phyloP scores from a whole-genome alignment of 2,888 invertebrate species.

The Conistra vaccinii region DNA sequence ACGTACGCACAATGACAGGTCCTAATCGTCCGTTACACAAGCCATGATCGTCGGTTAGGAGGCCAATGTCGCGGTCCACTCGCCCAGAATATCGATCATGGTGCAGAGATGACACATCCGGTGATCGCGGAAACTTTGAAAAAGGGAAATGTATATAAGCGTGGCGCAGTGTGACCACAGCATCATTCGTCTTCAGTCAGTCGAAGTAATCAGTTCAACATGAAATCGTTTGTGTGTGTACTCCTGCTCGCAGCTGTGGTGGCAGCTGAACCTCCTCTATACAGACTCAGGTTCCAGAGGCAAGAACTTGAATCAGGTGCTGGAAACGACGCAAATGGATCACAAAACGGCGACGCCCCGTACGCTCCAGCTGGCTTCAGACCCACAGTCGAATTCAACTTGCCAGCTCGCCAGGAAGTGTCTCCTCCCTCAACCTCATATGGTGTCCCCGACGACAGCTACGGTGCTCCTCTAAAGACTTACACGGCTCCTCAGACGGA shows the following conservation, averaged over 20 bases:
- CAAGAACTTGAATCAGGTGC: constrained; percentile 77
- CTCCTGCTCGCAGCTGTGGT: constrained; percentile 80
- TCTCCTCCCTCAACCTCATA: constrained; percentile 82
- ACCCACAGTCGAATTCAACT: constrained; percentile 81
- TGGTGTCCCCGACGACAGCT: constrained; percentile 84
- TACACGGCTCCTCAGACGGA: constrained; percentile 78
- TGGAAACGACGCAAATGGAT: constrained; percentile 65
- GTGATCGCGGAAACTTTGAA: constrained; percentile 81
- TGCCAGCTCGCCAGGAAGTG: constrained; percentile 81
- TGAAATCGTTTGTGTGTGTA: constrained; percentile 82
- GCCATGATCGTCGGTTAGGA: constrained; percentile 82
- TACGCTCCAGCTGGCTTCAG: constrained; percentile 84
- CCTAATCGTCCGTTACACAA: constrained; percentile 88
- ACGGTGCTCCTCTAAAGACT: constrained; percentile 83
- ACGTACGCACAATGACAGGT: constrained; percentile 87
- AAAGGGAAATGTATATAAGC: constrained; percentile 81
- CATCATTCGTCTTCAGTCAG: constrained; percentile 84
- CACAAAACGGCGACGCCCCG: constrained; percentile 75
- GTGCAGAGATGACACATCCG: constrained; percentile 84
- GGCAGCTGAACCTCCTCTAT: constrained; percentile 82
- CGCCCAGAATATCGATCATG: constrained; percentile 85
- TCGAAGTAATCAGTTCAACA: constrained; percentile 74
- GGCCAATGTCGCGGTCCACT: constrained; percentile 87
- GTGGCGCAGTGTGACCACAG: constrained; percentile 69
- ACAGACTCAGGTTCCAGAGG: constrained; percentile 78